These are phyloP conservation scores for Chlamydotis undulata DNA, from an alignment of 2,113 vertebrate genomes.

Conservation along the genomic window DNA sequence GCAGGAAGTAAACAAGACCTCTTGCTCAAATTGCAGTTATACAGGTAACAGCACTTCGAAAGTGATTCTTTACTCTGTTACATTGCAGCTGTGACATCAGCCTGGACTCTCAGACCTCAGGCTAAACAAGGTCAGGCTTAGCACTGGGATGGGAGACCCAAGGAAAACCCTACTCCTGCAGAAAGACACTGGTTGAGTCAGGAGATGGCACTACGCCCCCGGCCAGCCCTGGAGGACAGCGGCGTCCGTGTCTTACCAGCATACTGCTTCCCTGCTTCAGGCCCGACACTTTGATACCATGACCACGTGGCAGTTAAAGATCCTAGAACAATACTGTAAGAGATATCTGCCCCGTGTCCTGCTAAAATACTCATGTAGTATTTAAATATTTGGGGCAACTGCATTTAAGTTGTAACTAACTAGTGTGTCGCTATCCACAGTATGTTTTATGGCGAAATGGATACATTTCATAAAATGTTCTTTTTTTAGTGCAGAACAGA, in stretches of 20 bases:
- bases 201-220: conserved; percentile 54
- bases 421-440: neutral
- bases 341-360: neutral
- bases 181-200: conserved; percentile 63
- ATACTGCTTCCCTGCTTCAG: neutral
- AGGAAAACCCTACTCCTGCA: conserved; percentile 48
- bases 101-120: conserved; percentile 49
- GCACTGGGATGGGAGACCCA: conserved; percentile 43
- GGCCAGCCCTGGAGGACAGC: neutral
- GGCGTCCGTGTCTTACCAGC: neutral
- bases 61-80: conserved; percentile 8
- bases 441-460: neutral
- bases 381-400: neutral
- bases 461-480: neutral
- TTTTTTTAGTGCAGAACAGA: neutral
- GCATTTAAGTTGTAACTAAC: neutral
- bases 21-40: conserved; percentile 49
- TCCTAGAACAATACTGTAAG: neutral
- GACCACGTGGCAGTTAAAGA: conserved; percentile 61
- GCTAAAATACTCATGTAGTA: neutral
- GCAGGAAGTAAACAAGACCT: conserved; percentile 67
- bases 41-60: neutral
- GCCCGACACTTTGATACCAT: conserved; percentile 14
- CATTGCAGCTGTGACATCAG: neutral
- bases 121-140: conserved; percentile 60